Percentiles rank a stretch among this genome's conserved stretches.
phyloP scores from a whole-genome alignment of 2,888 invertebrate genomes.

The Apodemia mormo region DNA sequence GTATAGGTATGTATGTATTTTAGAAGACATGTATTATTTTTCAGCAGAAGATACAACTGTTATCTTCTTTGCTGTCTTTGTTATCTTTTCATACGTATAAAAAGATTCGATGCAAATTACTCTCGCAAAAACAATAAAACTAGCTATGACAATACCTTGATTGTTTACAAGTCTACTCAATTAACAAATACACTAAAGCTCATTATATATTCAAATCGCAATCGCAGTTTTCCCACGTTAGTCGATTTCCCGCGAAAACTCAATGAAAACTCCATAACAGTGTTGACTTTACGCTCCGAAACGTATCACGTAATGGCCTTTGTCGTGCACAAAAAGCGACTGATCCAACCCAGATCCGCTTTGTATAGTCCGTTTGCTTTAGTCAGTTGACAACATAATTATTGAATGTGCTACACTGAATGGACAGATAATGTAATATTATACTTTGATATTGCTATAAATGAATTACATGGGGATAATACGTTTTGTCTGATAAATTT shows the following conservation, averaged over 20 bases:
- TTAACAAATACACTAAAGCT: constrained; percentile 68
- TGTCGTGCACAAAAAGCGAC: constrained; percentile 75
- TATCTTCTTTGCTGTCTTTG: no score
- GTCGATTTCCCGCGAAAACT: constrained; percentile 68
- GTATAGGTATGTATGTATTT: no score
- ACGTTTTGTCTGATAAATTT: no score
- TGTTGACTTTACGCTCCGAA: constrained; percentile 71
- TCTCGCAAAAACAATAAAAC: background rate
- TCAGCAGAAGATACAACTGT: no score
- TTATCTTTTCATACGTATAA: no score
- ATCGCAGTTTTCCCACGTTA: constrained; percentile 67
- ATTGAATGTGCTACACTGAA: constrained; percentile 59
- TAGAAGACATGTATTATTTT: no score
- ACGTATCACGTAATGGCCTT: constrained; percentile 76
- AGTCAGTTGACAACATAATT: constrained; percentile 75
- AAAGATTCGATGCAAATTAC: no score
- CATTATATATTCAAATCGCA: constrained; percentile 77
- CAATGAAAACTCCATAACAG: constrained; percentile 76
- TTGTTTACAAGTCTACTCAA: constrained; percentile 77
- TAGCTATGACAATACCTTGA: constrained; percentile 42
- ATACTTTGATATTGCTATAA: background rate
- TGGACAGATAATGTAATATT: constrained; percentile 51
- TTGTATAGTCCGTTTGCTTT: constrained; percentile 66
- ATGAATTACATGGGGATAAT: background rate
- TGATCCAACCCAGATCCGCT: constrained; percentile 73